phyloP scores from a whole-genome alignment of 2,113 vertebrate genomes.

The Otolemur garnettii region DNA sequence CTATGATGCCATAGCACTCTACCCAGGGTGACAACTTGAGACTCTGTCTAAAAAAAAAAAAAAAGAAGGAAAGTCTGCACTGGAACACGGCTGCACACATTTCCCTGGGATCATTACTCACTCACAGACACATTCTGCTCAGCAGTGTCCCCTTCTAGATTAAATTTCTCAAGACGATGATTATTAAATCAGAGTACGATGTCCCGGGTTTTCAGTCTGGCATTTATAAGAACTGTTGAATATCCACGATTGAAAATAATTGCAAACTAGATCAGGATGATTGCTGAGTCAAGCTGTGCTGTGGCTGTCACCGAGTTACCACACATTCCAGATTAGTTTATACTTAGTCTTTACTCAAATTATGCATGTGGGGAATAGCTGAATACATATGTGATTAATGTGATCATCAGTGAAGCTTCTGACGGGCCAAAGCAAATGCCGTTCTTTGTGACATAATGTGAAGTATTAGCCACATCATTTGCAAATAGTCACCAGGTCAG shows the following conservation, averaged over 20 bases:
- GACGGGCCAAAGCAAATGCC: not conserved
- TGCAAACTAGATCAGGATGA: constrained; percentile 66
- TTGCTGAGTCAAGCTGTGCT: constrained; percentile 72
- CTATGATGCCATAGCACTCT: no score
- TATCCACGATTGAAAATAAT: constrained; percentile 76
- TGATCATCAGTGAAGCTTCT: constrained; percentile 1
- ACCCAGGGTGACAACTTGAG: no score
- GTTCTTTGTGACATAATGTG: not conserved
- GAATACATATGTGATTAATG: constrained; percentile 44
- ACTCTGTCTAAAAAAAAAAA: no score
- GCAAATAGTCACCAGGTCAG: not conserved
- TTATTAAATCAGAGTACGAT: constrained; percentile 73
- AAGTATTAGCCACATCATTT: not conserved
- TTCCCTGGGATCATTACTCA: constrained; percentile 28
- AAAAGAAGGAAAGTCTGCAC: not conserved
- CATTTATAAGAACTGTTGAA: constrained; percentile 65
- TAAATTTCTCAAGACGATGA: constrained; percentile 73
- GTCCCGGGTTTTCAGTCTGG: constrained; percentile 37
- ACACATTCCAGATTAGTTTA: constrained; percentile 76
- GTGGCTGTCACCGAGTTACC: constrained; percentile 59
- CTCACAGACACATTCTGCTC: constrained; percentile 46
- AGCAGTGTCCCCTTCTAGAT: constrained; percentile 57
- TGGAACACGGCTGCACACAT: not conserved
- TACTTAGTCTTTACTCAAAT: constrained; percentile 63
- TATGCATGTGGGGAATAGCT: constrained; percentile 14